phyloP scores from a whole-genome alignment of 37 sponge, comb jelly and placozoan genomes.

The Ephydatia muelleri region DNA sequence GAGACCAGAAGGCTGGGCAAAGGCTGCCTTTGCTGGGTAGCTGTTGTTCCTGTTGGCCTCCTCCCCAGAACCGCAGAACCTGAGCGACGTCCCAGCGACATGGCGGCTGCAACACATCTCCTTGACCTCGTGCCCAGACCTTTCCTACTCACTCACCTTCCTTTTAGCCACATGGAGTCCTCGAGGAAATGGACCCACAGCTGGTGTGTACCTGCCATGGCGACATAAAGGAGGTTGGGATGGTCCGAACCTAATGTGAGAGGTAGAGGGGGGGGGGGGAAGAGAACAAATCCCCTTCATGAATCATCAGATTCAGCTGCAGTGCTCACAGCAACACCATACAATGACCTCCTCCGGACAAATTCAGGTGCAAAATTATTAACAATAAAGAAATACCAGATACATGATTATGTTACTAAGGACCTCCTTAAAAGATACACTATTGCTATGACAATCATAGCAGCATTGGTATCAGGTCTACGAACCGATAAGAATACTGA shows the following conservation, averaged over 20 bases:
- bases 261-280: not conserved
- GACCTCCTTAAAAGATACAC: too few species aligned
- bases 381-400: too few species aligned
- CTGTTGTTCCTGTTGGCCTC: slow-evolving; percentile 93
- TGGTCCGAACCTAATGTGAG: slow-evolving; percentile 19
- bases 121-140: not conserved
- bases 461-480: too few species aligned
- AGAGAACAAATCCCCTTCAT: not conserved
- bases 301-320: slow-evolving; percentile 3
- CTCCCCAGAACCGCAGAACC: slow-evolving; percentile 89
- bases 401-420: too few species aligned
- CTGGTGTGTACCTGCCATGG: slow-evolving; percentile 96
- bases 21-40: slow-evolving; percentile 88
- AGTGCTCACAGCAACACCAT: slow-evolving; percentile 57
- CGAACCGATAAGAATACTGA: too few species aligned
- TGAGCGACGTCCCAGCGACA: slow-evolving; percentile 42
- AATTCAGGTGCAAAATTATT: too few species aligned
- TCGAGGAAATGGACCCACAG: slow-evolving; percentile 83
- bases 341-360: slow-evolving; percentile 82
- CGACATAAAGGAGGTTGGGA: slow-evolving; percentile 64
- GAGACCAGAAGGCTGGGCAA: slow-evolving; percentile 96
- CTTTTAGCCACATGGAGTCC: slow-evolving; percentile 77
- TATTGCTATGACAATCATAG: too few species aligned
- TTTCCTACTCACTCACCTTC: slow-evolving; percentile 34
- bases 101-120: slow-evolving; percentile 19